Conservation (phyloP, 1,140 invertebrate species). For the Aradophagus sp. region DNA sequence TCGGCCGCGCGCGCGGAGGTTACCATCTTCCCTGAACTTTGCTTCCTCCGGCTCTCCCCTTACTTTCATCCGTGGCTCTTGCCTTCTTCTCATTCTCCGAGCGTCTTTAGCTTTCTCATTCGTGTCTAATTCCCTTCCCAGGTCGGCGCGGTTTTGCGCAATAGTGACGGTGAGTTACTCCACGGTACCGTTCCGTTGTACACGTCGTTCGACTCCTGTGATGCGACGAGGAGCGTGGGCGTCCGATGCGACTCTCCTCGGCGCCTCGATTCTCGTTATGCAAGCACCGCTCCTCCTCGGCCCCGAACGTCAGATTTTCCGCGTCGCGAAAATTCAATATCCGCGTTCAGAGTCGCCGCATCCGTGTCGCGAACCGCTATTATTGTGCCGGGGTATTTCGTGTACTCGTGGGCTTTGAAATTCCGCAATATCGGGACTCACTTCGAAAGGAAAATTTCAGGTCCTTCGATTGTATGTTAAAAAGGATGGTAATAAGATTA, state of each 20-base stretch:
- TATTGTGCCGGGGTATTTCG: no score
- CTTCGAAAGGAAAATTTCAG: no score
- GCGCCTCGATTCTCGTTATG: no score
- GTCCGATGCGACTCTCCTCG: constrained; percentile 38
- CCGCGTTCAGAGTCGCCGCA: not conserved
- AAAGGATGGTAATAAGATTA: no score
- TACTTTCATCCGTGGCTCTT: constrained; percentile 49
- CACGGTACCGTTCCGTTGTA: constrained; percentile 40
- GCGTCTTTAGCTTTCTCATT: constrained; percentile 47
- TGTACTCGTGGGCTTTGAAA: no score
- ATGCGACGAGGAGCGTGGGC: constrained; percentile 47
- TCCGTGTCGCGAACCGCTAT: no score
- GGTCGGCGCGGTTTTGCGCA: constrained; percentile 49
- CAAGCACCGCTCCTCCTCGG: constrained; percentile 33
- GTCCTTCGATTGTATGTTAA: no score
- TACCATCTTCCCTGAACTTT: constrained; percentile 50
- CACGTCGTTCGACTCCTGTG: constrained; percentile 42
- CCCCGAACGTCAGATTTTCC: constrained; percentile 2
- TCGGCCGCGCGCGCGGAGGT: constrained; percentile 24
- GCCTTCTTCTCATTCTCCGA: constrained; percentile 39
- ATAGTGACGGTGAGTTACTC: constrained; percentile 50
- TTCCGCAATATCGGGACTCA: no score
- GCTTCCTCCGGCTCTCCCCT: constrained; percentile 51
- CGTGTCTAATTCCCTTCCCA: constrained; percentile 56
- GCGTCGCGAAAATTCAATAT: constrained; percentile 23